Percentiles rank a stretch among this genome's conserved stretches.
Evolutionary conservation across 2,888 invertebrate genomes (phyloP).

Genomic region (Dexiosoma caninum): DNA sequence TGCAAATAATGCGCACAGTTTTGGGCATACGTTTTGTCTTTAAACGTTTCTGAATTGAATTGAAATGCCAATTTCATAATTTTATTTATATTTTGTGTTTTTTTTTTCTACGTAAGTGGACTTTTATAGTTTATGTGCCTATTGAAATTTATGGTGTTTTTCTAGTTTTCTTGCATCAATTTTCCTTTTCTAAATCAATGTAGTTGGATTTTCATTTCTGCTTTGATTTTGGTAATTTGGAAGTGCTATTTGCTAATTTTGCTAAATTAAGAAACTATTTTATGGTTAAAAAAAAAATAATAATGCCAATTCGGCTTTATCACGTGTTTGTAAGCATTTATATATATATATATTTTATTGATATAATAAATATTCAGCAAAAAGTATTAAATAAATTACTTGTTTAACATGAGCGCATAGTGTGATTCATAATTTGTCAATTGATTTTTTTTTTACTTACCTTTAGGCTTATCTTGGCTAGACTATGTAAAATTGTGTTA

Average conservation of each 20-base stretch:
- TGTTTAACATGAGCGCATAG: conserved; percentile 48
- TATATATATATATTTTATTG: conserved; percentile 33
- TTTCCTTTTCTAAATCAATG: conserved; percentile 31
- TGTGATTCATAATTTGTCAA: conserved; percentile 59
- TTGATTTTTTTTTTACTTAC: conserved; percentile 26
- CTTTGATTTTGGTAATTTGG: conserved; percentile 38
- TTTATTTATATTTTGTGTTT: conserved; percentile 37
- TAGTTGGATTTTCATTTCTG: background rate
- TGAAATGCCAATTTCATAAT: conserved; percentile 64
- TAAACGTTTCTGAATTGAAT: conserved; percentile 51
- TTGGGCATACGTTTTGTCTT: conserved; percentile 37
- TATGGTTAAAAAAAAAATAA: background rate
- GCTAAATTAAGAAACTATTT: conserved; percentile 38
- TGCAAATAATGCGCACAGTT: no score
- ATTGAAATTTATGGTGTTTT: conserved; percentile 40
- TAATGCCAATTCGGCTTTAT: conserved; percentile 13
- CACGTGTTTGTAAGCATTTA: conserved; percentile 41
- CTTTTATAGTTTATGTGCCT: conserved; percentile 45
- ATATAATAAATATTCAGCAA: background rate
- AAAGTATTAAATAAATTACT: conserved; percentile 1
- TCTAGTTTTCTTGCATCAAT: background rate
- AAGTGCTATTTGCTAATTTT: conserved; percentile 55
- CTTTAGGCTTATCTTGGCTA: conserved; percentile 56
- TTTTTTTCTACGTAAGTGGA: background rate
- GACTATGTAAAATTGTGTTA: conserved; percentile 31